Evolutionary conservation across 2,888 invertebrate genomes (phyloP).

Genomic region (Lathronympha strigana): DNA sequence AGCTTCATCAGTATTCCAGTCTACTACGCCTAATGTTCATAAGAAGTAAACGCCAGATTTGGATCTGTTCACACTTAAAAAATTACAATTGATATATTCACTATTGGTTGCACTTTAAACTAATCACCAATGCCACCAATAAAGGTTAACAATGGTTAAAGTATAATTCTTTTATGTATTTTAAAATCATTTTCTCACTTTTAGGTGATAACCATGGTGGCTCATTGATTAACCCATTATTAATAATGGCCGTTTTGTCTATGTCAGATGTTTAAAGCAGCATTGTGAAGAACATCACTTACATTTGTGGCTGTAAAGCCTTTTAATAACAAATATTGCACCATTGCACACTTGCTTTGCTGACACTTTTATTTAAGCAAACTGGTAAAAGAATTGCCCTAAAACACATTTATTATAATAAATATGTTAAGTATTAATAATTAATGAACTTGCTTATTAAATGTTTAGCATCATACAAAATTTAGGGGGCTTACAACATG

Average conservation of each 20-base stretch:
- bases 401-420: not conserved
- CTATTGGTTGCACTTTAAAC: conserved; percentile 1
- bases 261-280: no score
- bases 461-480: no score
- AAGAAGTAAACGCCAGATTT: conserved; percentile 86
- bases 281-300: no score
- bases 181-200: not conserved
- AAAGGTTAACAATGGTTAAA: not conserved
- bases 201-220: not conserved
- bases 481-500: not conserved
- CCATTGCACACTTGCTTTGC: not conserved
- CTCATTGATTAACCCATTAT: no score
- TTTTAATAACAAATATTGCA: not conserved
- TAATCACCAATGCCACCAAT: not conserved
- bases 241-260: no score
- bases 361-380: not conserved
- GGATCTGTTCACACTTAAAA: not conserved
- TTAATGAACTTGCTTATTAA: no score
- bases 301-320: no score
- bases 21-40: conserved; percentile 93
- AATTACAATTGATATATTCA: not conserved
- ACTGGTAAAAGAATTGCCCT: not conserved
- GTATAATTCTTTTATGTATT: no score
- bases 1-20: conserved; percentile 97
- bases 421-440: no score